A percentile compares a stretch with the other conserved stretches of the same genome.
Evolutionary conservation across 2,113 vertebrate species (phyloP).

Genomic region (Myrmecobius fasciatus): DNA sequence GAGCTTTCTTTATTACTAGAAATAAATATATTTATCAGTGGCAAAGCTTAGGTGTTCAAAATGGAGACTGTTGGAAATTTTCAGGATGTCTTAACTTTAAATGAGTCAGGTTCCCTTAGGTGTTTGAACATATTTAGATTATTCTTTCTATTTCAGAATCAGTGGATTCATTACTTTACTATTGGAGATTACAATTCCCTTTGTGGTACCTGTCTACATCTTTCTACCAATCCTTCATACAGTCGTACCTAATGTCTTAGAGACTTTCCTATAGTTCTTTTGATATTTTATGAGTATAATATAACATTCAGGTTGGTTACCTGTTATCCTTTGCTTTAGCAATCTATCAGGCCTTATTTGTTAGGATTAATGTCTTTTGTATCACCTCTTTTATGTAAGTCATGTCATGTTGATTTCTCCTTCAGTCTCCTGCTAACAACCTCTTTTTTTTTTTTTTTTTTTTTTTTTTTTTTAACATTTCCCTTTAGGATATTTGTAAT

Average conservation of each 20-base stretch:
- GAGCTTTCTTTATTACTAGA: conserved; percentile 11
- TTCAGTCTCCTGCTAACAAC: neutral
- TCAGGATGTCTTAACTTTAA: neutral
- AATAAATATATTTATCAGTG: conserved; percentile 21
- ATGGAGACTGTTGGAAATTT: neutral
- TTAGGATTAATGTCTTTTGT: neutral
- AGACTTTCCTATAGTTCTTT: neutral
- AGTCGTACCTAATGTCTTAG: neutral
- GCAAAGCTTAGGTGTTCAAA: conserved; percentile 8
- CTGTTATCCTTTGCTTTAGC: neutral
- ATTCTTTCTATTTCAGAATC: neutral
- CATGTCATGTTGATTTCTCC: neutral
- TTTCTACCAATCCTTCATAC: neutral
- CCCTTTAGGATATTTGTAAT: neutral
- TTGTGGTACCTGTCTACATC: neutral
- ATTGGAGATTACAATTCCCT: neutral
- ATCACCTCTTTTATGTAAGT: neutral
- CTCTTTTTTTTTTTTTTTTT: neutral
- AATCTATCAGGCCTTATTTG: neutral
- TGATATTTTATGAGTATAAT: neutral
- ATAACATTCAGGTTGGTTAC: neutral
- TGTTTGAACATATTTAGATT: conserved; percentile 22
- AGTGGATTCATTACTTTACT: neutral
- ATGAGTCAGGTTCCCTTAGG: conserved; percentile 4
- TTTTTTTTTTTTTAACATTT: neutral